Base-by-base conservation (phyloP, 92 coral and sea anemone species). In the Parazoanthus atlanticus region DNA sequence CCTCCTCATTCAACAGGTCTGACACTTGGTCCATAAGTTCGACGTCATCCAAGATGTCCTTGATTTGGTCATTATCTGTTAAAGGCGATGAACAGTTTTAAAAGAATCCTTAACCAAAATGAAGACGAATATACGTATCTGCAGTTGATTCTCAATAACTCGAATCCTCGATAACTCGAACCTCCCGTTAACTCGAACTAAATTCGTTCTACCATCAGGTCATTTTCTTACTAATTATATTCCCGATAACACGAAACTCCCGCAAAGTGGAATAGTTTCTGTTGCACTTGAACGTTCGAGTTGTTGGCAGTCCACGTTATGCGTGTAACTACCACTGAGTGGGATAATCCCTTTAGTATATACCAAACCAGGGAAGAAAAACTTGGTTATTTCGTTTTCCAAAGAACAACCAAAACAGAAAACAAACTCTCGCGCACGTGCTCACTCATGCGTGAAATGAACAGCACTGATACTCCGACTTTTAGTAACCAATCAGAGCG, bases 31-130 rank as follows among this genome's bases (percentile, higher is more conserved):
- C 96, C 49, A 95, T 90, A 38, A 95, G 71, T 19, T 90, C 96
- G 47, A 93, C 90, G 49, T 93, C 98, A 82, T 95, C 98, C 34
- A 93, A 83, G 34, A 95, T 90, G 76, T 90, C 93, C 83, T 92
- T 93, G 1, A 95, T 83, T 40, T 84, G 92, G 43, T 93, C 94
- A 66, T 95, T 93, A 49, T 91, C 98, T 95, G 86, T 43, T 41
- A 41, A 16, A 40, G 7, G 43, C 4, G 30, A 19, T 47, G n/a
- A 73, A 52, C 58, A 12, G 17, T 52, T 52, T 10, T 49, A 11
- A 52, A 52, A 6, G 3, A 43, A 10, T 43, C 12, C 11, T 43
- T 7, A 7, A 8, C 12, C 58, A 2, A 52, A 49, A 6, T 12
- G 17, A 49, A 52, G 19, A 52, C 58, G 3, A 41, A 40, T 41